Conservation (phyloP, 1,140 invertebrate species). For the Drosophila sp. region DNA sequence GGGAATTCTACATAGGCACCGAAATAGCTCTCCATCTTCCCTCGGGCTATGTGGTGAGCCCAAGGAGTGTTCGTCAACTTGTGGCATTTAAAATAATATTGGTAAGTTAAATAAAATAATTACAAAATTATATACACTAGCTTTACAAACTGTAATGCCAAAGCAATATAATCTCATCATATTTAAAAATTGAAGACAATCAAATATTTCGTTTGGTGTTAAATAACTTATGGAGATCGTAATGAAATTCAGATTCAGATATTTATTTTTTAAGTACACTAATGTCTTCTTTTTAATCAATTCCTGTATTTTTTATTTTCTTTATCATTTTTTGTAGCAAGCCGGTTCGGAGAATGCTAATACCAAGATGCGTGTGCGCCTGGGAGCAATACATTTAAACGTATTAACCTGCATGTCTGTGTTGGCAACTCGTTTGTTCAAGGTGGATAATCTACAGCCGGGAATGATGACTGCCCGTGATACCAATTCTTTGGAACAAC, state of each 20-base stretch:
- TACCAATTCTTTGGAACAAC: slow-evolving; percentile 11
- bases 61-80: background rate
- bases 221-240: too few species aligned
- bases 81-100: background rate
- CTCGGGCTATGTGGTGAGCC: slow-evolving; percentile 21
- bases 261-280: too few species aligned
- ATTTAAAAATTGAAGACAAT: too few species aligned
- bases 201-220: too few species aligned
- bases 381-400: background rate
- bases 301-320: background rate
- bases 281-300: too few species aligned
- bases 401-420: background rate
- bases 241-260: too few species aligned
- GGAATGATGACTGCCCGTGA: slow-evolving; percentile 17
- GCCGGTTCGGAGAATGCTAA: background rate
- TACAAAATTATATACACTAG: too few species aligned
- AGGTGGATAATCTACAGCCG: slow-evolving; percentile 7
- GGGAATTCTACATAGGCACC: slow-evolving; percentile 17
- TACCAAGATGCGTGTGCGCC: slow-evolving; percentile 10
- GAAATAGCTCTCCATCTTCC: slow-evolving; percentile 21
- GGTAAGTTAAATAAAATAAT: slow-evolving; percentile 12
- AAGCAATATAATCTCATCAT: too few species aligned
- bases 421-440: background rate
- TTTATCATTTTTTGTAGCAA: slow-evolving; percentile 19
- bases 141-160: too few species aligned